Evolutionary conservation across 2,797 vertebrate species (phyloP).

Genomic region (Cossypha heuglini): DNA sequence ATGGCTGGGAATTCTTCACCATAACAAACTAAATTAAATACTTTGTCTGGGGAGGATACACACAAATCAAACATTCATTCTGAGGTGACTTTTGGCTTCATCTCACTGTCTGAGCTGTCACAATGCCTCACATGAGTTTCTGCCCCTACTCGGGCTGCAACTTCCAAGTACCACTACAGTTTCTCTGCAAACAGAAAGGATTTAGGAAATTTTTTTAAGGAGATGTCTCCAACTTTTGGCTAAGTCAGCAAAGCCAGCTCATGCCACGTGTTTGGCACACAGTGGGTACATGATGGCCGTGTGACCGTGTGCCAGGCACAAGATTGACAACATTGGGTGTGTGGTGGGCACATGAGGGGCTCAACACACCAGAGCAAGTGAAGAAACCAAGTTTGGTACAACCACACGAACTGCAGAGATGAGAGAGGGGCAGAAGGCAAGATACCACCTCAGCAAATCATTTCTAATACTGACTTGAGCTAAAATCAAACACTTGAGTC

Average conservation of each 20-base stretch:
- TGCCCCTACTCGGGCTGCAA: not conserved
- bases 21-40: not conserved
- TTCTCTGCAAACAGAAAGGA: not conserved
- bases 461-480: not conserved
- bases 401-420: not conserved
- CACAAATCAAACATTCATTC: not conserved
- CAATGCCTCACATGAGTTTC: not conserved
- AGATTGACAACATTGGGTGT: not conserved
- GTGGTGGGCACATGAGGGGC: not conserved
- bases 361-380: not conserved
- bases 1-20: not conserved
- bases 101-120: not conserved
- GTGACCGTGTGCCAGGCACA: not conserved
- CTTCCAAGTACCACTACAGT: not conserved
- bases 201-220: not conserved
- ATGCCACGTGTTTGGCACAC: not conserved
- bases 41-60: not conserved
- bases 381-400: not conserved
- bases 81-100: not conserved
- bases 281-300: not conserved
- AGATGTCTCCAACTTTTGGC: not conserved
- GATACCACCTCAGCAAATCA: not conserved
- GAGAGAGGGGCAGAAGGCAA: not conserved
- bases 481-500: slow-evolving; percentile 28
- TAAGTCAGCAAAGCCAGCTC: not conserved